Conservation (phyloP, 2,888 invertebrate genomes). For the Ferdinandea cuprea region DNA sequence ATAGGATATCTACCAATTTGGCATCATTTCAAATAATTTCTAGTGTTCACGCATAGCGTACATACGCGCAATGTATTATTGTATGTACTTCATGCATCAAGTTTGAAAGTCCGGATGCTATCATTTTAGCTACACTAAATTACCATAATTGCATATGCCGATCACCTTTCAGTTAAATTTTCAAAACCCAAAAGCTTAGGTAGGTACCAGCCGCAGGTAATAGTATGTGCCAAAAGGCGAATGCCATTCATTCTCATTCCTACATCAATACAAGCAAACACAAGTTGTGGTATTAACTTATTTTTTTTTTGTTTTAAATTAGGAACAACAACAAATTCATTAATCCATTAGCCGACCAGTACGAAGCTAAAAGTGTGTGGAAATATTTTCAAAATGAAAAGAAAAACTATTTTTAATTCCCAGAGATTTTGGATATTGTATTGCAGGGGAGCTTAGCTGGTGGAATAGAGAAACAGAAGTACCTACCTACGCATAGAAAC, state of each 20-base stretch:
- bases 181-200: neutral
- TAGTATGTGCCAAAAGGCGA: constrained; percentile 31
- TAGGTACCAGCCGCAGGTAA: constrained; percentile 30
- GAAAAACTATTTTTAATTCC: constrained; percentile 67
- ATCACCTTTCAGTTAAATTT: constrained; percentile 43
- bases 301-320: constrained; percentile 33
- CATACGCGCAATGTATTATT: neutral
- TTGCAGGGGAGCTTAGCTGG: constrained; percentile 57
- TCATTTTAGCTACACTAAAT: neutral
- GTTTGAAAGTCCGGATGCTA: constrained; percentile 14
- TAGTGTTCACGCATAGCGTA: constrained; percentile 11
- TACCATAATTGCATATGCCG: constrained; percentile 38
- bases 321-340: constrained; percentile 38
- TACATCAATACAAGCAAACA: no score
- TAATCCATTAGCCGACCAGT: constrained; percentile 18
- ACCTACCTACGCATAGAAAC: neutral
- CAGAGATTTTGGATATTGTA: constrained; percentile 51
- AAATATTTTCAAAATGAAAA: constrained; percentile 74
- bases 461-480: neutral
- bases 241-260: constrained; percentile 16
- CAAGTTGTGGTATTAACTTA: neutral
- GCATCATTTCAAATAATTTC: constrained; percentile 17
- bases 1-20: constrained; percentile 25
- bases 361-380: neutral
- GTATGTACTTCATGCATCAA: constrained; percentile 10